Evolutionary conservation across 2,888 invertebrate genomes (phyloP), one percentile per base, ranked within the genome.

Genomic region (Thera britannica): DNA sequence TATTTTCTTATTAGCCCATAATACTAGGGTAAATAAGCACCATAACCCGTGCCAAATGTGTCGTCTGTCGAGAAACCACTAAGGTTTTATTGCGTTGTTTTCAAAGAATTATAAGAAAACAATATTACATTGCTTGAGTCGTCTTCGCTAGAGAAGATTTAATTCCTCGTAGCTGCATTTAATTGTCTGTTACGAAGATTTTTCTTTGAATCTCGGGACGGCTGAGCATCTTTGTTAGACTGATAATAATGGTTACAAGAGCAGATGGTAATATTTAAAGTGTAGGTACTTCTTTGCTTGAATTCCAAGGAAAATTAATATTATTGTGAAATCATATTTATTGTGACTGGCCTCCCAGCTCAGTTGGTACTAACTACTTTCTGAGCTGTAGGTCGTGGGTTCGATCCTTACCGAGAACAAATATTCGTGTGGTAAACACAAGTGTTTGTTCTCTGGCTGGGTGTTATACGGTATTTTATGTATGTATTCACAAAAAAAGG

Each of bases 111-210:
- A 72, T 62, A 70, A 73, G 65, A 51, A 75, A 73, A 73, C 8
- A 73, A 71, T 72, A 75, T 69, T 11, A 74, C 73, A 77, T 72
- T 71, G 60, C 67, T 78, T 65, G 67, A 67, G 67, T 65, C 67
- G 70, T 74, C 56, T 12, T 23, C 73, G 65, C 69, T 74, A 73
- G 75, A 77, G 78, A 82, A 78, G 79, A 85, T 86, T 88, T 83
- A 87, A 86, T 87, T 86, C 81, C 75, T 83, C 79, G 83, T 80
- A 76, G 77, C 82, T 85, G 85, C 83, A 84, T 81, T 84, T 87
- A 89, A 90, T 89, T 87, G 87, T 83, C 86, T 78, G 85, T 85
- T 82, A 88, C 85, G 86, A 89, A 86, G 87, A 79, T 82, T 86
- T 82, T 86, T 83, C 80, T 81, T 80, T 80, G 79, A 82, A 79